A percentile compares a stretch with the other conserved stretches of the same genome.
These are phyloP conservation scores for Polylopha cassiicola DNA, from an alignment of 2,888 invertebrate species.

Conservation along the genomic window DNA sequence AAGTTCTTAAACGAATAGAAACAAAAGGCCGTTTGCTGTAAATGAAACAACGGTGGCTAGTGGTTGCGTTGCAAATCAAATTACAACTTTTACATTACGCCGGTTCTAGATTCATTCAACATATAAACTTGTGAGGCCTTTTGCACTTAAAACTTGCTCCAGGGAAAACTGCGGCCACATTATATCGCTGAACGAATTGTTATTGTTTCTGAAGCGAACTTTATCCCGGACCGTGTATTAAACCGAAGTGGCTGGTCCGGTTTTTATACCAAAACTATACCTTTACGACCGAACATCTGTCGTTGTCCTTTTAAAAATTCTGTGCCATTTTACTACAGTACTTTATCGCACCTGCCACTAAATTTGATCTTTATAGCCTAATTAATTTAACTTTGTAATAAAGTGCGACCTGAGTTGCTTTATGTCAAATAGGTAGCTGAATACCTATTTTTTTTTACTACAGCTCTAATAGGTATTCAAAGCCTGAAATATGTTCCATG, in stretches of 20 bases:
- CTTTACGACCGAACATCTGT: constrained; percentile 6
- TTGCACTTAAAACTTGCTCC: constrained; percentile 61
- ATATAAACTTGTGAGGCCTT: constrained; percentile 63
- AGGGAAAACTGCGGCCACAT: constrained; percentile 54
- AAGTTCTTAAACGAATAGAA: constrained; percentile 43
- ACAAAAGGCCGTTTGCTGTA: constrained; percentile 44
- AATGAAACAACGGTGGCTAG: constrained; percentile 51
- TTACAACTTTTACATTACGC: constrained; percentile 64
- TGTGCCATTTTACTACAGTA: neutral
- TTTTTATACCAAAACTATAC: constrained; percentile 25
- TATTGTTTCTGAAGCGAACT: constrained; percentile 63
- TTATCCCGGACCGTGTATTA: constrained; percentile 47
- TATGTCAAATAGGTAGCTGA: too few species aligned
- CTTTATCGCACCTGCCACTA: too few species aligned
- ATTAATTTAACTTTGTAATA: too few species aligned
- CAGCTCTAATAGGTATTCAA: too few species aligned
- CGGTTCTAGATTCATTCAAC: constrained; percentile 59
- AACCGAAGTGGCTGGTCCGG: constrained; percentile 39
- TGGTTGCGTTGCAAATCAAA: constrained; percentile 61
- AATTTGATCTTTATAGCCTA: too few species aligned
- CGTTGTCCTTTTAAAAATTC: neutral
- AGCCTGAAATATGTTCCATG: too few species aligned
- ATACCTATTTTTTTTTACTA: too few species aligned
- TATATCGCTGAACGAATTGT: constrained; percentile 59
- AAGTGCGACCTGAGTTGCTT: too few species aligned